Evolutionary conservation across 2,113 vertebrate species (phyloP).

Genomic region (Muscicapa adusta): DNA sequence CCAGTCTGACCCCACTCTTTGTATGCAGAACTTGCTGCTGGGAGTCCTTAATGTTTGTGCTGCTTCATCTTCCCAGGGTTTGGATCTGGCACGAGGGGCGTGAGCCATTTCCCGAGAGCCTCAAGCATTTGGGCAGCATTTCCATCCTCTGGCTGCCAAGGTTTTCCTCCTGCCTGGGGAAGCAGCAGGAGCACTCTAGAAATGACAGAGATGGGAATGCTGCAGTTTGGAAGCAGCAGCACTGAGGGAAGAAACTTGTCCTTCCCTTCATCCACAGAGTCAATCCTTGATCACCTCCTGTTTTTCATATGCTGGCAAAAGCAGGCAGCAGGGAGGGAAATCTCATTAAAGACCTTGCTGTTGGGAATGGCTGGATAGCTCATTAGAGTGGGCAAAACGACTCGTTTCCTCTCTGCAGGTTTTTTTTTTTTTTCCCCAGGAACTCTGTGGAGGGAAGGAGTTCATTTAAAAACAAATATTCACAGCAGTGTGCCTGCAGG

Average conservation of each 20-base stretch:
- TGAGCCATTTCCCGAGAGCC: neutral
- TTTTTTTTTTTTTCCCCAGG: neutral
- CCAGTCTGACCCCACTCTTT: neutral
- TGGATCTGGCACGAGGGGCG: accelerated
- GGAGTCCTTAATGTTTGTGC: neutral
- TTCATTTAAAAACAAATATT: conserved; percentile 34
- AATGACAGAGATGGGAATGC: neutral
- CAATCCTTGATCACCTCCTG: neutral
- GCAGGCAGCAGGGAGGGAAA: neutral
- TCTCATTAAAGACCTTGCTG: neutral
- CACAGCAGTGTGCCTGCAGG: neutral
- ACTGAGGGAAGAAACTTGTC: neutral
- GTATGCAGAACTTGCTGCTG: neutral
- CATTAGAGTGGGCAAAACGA: neutral
- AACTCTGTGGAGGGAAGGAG: neutral
- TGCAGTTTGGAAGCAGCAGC: neutral
- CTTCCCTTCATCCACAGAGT: neutral
- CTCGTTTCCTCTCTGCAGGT: neutral
- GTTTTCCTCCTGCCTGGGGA: neutral
- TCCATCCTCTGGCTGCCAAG: neutral
- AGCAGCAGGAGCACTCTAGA: neutral
- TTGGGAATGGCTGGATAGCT: neutral
- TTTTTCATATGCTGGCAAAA: neutral
- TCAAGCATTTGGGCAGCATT: neutral
- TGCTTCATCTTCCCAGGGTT: neutral